These are phyloP conservation scores for Coecobrya sp. DNA, from an alignment of 2,888 invertebrate species.

Conservation along the genomic window DNA sequence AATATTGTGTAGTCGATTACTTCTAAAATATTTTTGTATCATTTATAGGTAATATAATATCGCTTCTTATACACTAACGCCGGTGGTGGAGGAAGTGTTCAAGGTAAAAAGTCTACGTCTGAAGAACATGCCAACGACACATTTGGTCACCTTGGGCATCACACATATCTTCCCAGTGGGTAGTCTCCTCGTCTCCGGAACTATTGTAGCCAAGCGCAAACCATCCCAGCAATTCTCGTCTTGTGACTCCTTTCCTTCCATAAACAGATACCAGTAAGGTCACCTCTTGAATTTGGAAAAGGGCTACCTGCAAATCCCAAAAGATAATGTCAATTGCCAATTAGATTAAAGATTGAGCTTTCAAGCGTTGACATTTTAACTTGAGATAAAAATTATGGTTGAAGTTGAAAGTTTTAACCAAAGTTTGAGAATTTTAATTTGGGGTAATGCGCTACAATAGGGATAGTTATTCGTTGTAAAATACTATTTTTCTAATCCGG, in stretches of 20 bases:
- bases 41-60: background rate
- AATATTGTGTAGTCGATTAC: background rate
- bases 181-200: conserved; percentile 96
- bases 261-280: conserved; percentile 98
- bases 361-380: background rate
- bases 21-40: conserved; percentile 10
- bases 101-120: conserved; percentile 88
- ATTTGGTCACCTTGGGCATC: conserved; percentile 95
- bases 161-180: conserved; percentile 98
- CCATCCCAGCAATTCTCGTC: conserved; percentile 99
- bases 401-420: background rate
- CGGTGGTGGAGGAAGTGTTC: conserved; percentile 54
- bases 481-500: conserved; percentile 96
- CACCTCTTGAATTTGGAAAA: conserved; percentile 98
- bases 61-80: background rate
- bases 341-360: conserved; percentile 66
- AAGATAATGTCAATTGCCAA: background rate
- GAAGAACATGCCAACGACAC: conserved; percentile 97
- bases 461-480: background rate
- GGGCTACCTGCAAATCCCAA: conserved; percentile 91
- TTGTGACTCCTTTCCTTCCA: conserved; percentile 96
- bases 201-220: conserved; percentile 97
- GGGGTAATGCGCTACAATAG: background rate
- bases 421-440: background rate
- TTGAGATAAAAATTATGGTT: background rate